These are phyloP conservation scores for Ariolimax columbianus DNA, from an alignment of 2,888 invertebrate species.

Conservation along the genomic window DNA sequence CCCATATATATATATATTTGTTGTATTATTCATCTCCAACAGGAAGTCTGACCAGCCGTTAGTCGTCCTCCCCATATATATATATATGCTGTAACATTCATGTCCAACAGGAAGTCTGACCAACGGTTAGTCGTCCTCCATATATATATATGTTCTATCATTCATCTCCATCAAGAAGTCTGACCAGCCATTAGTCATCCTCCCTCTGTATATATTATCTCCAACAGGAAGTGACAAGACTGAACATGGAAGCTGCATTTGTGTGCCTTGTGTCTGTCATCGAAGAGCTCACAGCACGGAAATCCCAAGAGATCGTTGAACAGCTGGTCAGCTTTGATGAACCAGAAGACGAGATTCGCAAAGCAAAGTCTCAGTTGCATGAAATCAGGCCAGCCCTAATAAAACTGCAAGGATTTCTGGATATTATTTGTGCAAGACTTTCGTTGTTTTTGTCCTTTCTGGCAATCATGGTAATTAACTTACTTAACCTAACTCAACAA, in stretches of 20 bases:
- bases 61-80: no score
- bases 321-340: neutral
- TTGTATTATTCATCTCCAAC: no score
- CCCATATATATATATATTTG: no score
- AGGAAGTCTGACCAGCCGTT: no score
- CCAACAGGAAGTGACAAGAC: conserved; percentile 85
- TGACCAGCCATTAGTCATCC: no score
- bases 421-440: conserved; percentile 82
- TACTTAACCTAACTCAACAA: no score
- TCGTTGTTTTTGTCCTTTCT: conserved; percentile 85
- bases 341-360: neutral
- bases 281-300: conserved; percentile 82
- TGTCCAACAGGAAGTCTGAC: no score
- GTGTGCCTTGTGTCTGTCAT: conserved; percentile 91
- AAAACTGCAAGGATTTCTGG: conserved; percentile 82
- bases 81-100: no score
- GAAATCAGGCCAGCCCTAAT: conserved; percentile 82
- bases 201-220: no score
- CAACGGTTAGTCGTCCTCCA: no score
- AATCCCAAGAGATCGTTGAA: conserved; percentile 44
- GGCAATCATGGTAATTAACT: conserved; percentile 71
- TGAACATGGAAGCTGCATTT: conserved; percentile 91
- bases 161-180: no score
- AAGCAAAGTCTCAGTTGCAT: conserved; percentile 52
- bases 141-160: no score